Percentiles rank a stretch among this genome's conserved stretches.
Evolutionary conservation across 1,140 invertebrate genomes (phyloP).

Genomic region (Drosophila punjabiensis): DNA sequence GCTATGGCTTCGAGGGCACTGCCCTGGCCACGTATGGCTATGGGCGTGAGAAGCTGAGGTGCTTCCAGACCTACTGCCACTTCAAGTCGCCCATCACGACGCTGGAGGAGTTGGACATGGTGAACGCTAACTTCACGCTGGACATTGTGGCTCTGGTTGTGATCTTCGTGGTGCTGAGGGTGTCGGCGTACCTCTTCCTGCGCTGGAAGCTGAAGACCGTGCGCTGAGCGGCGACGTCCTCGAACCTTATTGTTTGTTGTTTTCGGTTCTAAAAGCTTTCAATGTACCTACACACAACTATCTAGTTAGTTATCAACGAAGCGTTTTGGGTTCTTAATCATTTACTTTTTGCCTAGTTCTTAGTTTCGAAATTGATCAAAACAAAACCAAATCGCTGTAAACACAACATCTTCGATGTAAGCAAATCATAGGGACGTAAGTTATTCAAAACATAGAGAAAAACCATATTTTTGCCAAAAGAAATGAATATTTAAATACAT

Average conservation of each 20-base stretch:
- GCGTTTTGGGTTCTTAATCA: constrained; percentile 46
- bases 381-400: constrained; percentile 39
- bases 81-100: constrained; percentile 96
- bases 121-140: constrained; percentile 90
- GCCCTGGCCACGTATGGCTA: constrained; percentile 97
- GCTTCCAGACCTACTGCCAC: constrained; percentile 93
- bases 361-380: constrained; percentile 44
- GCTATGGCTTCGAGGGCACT: constrained; percentile 98
- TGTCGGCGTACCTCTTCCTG: constrained; percentile 96
- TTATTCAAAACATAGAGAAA: constrained; percentile 25
- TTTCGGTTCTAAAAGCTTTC: constrained; percentile 74
- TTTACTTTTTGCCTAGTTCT: constrained; percentile 47
- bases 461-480: constrained; percentile 31
- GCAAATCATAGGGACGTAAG: constrained; percentile 34
- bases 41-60: constrained; percentile 91
- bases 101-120: constrained; percentile 95
- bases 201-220: constrained; percentile 93
- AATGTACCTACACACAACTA: constrained; percentile 38
- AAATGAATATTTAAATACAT: constrained; percentile 43
- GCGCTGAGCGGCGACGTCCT: constrained; percentile 86
- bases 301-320: constrained; percentile 38
- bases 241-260: constrained; percentile 14
- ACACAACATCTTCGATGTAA: constrained; percentile 36
- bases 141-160: constrained; percentile 94
- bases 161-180: constrained; percentile 94